Base-by-base conservation (phyloP, 2,113 vertebrate species). In the Coracopsis vasa region DNA sequence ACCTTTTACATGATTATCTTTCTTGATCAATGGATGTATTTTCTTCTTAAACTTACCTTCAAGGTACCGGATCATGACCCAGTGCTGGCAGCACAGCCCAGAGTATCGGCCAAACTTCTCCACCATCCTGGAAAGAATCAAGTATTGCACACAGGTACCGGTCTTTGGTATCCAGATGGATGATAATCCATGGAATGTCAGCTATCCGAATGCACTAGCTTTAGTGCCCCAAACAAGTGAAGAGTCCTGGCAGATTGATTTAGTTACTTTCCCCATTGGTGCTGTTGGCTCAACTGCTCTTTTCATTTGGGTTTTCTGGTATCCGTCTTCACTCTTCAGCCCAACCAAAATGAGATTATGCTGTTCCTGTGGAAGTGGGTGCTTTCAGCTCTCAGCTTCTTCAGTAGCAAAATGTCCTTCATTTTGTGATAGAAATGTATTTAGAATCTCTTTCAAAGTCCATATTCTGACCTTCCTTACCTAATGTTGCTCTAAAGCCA, bases 51-150 rank as follows among this genome's bases (percentile, higher is more conserved):
- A 16, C 45, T 31, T 39, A 74, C 73, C 73, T 85, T 93, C 47
- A 79, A 99, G 99, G 67, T 99, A 99, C 95, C 98, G 98, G 66
- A 98, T 99, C 96, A 99, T 99, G 99, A 99, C 98, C 37, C 99
- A 99, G 92, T 99, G 99, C 94, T 99, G 99, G 99, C 99, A 99
- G 96, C 99, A 99, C 80, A 98, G 98, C 95, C 99, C 99, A 4
- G 99, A 99, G 88, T 98, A 99, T 82, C 97, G 98, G 39, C 99
- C 99, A 67, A 98, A 98, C 97, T 99, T 99, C 97, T 98, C 98
- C 27, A 99, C 98, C 35, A 99, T 99, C 90, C 97, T 99, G 97
- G 99, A 99, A 90, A 99, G 98, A 93, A 99, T 99, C 91, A 98
- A 98, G 50, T 99, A 99, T 69, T 99, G 98, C 88, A 99, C 98